Conservation (phyloP, 2,113 vertebrate genomes). For the Butastur rufipennis region DNA sequence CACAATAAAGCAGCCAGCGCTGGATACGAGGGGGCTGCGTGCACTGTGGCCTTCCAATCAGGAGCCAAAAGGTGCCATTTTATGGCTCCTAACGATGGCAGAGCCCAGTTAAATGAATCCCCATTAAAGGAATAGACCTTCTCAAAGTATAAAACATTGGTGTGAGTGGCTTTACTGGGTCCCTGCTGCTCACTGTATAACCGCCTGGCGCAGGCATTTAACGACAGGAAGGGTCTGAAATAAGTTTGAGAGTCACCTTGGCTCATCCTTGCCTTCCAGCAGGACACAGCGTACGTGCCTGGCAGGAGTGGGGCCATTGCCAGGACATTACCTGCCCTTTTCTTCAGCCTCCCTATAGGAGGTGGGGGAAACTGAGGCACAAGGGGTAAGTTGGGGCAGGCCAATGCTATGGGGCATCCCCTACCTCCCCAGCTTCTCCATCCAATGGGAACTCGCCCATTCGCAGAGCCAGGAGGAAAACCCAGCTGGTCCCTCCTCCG, state of each 20-base stretch:
- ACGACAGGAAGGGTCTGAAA: not conserved
- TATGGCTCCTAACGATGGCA: conserved; percentile 44
- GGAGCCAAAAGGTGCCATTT: conserved; percentile 65
- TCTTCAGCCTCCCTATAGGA: not conserved
- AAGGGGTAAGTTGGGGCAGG: not conserved
- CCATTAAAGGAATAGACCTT: conserved; percentile 46
- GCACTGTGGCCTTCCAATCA: conserved; percentile 39
- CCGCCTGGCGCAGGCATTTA: not conserved
- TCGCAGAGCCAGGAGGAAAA: not conserved
- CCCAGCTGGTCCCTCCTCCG: not conserved
- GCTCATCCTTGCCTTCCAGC: conserved; percentile 1
- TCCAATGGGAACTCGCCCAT: not conserved
- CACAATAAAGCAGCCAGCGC: conserved; percentile 19
- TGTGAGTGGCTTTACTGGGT: not conserved
- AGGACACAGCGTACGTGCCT: not conserved
- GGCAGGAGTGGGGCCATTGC: not conserved
- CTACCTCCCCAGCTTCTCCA: not conserved
- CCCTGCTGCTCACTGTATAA: not conserved
- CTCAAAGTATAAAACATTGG: conserved; percentile 14
- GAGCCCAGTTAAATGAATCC: conserved; percentile 48
- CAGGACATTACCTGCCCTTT: not conserved
- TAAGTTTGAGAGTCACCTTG: conserved; percentile 35
- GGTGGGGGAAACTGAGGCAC: not conserved
- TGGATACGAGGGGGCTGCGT: not conserved
- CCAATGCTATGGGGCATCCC: not conserved